A percentile compares a stretch with the other conserved stretches of the same genome.
Evolutionary conservation across 2,797 vertebrate genomes (phyloP).

Genomic region (Periophthalmus magnuspinnatus): DNA sequence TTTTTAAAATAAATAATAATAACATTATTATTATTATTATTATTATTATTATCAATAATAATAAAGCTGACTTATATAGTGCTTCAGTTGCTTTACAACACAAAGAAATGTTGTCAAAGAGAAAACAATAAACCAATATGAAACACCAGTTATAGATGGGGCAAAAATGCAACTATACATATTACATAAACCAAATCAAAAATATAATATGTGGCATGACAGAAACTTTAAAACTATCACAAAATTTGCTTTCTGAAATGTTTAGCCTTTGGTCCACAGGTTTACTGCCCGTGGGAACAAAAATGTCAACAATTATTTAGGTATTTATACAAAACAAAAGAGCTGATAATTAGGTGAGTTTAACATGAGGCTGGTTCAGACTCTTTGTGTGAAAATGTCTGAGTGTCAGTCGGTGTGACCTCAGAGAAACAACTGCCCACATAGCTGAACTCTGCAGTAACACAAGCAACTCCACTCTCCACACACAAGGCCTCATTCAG

Average conservation of each 20-base stretch:
- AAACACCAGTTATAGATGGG: not conserved
- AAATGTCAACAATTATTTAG: not conserved
- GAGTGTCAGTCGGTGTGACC: conserved; percentile 7
- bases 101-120: not conserved
- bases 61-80: no score
- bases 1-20: no score
- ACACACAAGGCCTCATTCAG: conserved; percentile 8
- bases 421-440: conserved; percentile 6
- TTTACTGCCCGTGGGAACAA: not conserved
- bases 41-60: no score
- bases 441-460: conserved; percentile 2
- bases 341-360: not conserved
- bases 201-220: no score
- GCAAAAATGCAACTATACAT: not conserved
- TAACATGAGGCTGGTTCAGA: not conserved
- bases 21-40: no score
- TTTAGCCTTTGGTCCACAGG: not conserved
- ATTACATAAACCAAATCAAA: no score
- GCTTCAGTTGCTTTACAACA: no score
- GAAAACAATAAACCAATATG: not conserved
- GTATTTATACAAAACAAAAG: not conserved
- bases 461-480: not conserved
- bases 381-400: not conserved
- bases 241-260: not conserved
- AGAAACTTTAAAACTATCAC: not conserved